Evolutionary conservation across 2,888 invertebrate species (phyloP).

Genomic region (Apoda limacodes): DNA sequence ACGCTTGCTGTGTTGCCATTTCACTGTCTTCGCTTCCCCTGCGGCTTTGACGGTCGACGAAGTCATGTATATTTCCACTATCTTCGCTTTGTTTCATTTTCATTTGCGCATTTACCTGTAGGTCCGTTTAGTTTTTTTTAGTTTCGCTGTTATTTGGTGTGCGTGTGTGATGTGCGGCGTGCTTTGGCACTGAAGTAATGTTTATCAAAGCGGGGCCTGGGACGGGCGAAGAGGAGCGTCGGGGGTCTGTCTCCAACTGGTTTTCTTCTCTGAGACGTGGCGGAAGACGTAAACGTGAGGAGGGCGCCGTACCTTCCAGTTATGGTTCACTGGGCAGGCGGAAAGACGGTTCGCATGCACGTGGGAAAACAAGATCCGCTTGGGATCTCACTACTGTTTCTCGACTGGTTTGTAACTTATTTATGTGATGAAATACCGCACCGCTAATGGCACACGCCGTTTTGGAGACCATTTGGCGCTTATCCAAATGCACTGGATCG

Average conservation of each 20-base stretch:
- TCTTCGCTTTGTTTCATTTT: constrained; percentile 44
- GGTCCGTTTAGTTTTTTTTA: constrained; percentile 51
- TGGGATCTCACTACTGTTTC: constrained; percentile 72
- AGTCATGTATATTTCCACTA: constrained; percentile 53
- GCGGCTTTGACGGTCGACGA: constrained; percentile 40
- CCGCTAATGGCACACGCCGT: constrained; percentile 30
- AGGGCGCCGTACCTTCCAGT: constrained; percentile 41
- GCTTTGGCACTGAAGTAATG: constrained; percentile 54
- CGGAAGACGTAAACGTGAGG: constrained; percentile 58
- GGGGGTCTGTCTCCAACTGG: constrained; percentile 82
- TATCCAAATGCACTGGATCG: constrained; percentile 59
- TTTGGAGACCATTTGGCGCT: constrained; percentile 53
- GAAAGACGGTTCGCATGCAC: constrained; percentile 54
- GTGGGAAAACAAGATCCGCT: constrained; percentile 65
- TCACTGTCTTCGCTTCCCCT: constrained; percentile 43
- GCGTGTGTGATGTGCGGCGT: constrained; percentile 49
- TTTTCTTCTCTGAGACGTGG: constrained; percentile 81
- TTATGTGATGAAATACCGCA: too few species aligned
- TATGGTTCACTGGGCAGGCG: constrained; percentile 67
- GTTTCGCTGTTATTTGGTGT: constrained; percentile 15
- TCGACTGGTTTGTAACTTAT: constrained; percentile 64
- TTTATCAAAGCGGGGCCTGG: constrained; percentile 63
- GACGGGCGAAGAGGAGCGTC: constrained; percentile 70
- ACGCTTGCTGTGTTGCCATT: constrained; percentile 46
- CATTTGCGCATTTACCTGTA: constrained; percentile 30